Evolutionary conservation across 2,113 vertebrate genomes (phyloP).

Genomic region (Leptodactylus fuscus): DNA sequence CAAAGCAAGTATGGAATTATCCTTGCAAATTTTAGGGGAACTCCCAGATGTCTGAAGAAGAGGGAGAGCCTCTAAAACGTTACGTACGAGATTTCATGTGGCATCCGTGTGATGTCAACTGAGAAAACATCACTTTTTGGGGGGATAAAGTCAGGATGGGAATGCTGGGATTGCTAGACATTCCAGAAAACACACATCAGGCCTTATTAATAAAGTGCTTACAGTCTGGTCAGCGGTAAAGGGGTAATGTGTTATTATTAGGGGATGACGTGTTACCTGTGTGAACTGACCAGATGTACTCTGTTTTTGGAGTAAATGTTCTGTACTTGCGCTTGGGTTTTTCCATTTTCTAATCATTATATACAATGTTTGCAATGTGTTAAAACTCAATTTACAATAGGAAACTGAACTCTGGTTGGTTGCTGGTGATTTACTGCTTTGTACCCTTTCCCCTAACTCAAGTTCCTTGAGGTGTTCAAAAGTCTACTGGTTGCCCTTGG

Average conservation of each 20-base stretch:
- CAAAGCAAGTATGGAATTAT: no score
- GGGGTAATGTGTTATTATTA: constrained; percentile 1
- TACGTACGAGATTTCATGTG: no score
- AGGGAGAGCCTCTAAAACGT: no score
- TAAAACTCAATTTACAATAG: not conserved
- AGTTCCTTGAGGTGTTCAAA: not conserved
- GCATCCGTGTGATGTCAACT: no score
- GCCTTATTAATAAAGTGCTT: not conserved
- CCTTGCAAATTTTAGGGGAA: no score
- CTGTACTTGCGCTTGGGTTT: not conserved
- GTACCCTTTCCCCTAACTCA: not conserved
- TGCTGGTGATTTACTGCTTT: no score
- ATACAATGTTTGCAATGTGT: not conserved
- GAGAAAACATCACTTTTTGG: not conserved
- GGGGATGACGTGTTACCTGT: not conserved
- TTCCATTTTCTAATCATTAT: constrained; percentile 11
- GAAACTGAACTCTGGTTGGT: not conserved
- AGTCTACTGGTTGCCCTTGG: not conserved
- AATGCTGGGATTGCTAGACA: not conserved
- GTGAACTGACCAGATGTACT: not conserved
- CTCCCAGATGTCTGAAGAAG: no score
- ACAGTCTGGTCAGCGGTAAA: not conserved
- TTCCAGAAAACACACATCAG: not conserved
- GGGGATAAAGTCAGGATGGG: not conserved
- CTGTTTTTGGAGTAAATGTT: not conserved